A percentile compares a stretch with the other conserved stretches of the same genome.
phyloP scores from a whole-genome alignment of 2,113 vertebrate genomes.

The Tylochromis polylepis region DNA sequence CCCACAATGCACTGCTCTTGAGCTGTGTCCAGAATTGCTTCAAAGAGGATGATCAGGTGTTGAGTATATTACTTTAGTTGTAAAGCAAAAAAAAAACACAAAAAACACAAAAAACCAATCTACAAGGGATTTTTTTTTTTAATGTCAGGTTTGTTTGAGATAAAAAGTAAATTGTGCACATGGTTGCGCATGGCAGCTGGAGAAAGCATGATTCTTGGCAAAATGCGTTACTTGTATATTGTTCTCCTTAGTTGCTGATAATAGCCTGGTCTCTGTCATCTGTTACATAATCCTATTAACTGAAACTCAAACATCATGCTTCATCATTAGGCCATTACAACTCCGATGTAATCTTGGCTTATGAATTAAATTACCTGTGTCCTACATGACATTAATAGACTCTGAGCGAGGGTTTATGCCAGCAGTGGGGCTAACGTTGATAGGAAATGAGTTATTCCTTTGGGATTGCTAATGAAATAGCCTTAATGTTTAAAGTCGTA shows the following conservation, averaged over 20 bases:
- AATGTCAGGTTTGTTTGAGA: neutral
- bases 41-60: neutral
- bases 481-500: conserved; percentile 23
- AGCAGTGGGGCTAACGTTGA: conserved; percentile 22
- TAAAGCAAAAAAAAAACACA: neutral
- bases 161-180: neutral
- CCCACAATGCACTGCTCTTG: neutral
- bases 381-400: conserved; percentile 68
- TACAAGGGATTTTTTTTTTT: neutral
- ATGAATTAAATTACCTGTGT: conserved; percentile 72
- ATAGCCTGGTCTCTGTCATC: conserved; percentile 37
- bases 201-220: neutral
- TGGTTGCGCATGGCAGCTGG: neutral
- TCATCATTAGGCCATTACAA: conserved; percentile 65
- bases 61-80: neutral
- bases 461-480: conserved; percentile 42
- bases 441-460: conserved; percentile 44
- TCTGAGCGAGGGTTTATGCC: conserved; percentile 38
- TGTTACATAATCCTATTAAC: conserved; percentile 60
- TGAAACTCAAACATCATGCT: conserved; percentile 63
- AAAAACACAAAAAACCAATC: neutral
- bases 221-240: conserved; percentile 4
- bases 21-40: neutral
- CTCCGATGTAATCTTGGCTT: conserved; percentile 59
- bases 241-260: conserved; percentile 19